Base-by-base conservation (phyloP, 2,888 invertebrate genomes). In the Melieria omissa region DNA sequence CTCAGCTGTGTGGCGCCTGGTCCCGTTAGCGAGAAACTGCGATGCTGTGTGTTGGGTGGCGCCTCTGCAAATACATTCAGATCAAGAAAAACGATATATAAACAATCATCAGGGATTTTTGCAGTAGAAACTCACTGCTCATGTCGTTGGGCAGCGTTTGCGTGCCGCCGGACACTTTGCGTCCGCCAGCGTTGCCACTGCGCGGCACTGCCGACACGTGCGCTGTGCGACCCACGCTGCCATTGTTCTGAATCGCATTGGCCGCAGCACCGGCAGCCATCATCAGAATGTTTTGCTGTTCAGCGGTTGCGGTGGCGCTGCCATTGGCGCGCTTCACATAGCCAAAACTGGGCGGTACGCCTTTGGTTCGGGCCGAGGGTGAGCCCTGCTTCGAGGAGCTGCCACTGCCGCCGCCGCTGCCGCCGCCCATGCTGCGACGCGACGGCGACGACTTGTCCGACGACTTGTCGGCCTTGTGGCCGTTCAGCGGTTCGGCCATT, bases 121-220 rank as follows among this genome's bases (percentile, higher is more conserved):
- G 9, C n/a, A 9, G n/a, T 62, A 44, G 63, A 58, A 68, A 88
- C 90, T 89, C 84, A 92, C 92, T 91, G 83, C 90, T 92, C 85
- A 83, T 80, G 66, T 94, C 94, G 80, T 92, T 92, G 49, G 92
- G 93, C 80, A 94, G 93, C 6, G 96, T 96, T 86, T 96, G 96
- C 0, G 96, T 95, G 45, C 96, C 96, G 12, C 95, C 95, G 6
- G 95, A 95, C 44, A 95, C 94, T 88, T 96, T 96, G 47, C 95
- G 93, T 88, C 95, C 95, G 47, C 82, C 80, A 7, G n/a, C 44
- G 7, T 12, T 41, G n/a, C 94, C 93, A n/a, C 84, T 81, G 80
- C 95, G 89, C 8, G 95, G 95, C 57, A 95, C 95, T 4, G 94
- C 94, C 66, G 95, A 93, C 47, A 95, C 94, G 88, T 95, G 93